phyloP scores from a whole-genome alignment of 2,113 vertebrate species.

The Nibea coibor region DNA sequence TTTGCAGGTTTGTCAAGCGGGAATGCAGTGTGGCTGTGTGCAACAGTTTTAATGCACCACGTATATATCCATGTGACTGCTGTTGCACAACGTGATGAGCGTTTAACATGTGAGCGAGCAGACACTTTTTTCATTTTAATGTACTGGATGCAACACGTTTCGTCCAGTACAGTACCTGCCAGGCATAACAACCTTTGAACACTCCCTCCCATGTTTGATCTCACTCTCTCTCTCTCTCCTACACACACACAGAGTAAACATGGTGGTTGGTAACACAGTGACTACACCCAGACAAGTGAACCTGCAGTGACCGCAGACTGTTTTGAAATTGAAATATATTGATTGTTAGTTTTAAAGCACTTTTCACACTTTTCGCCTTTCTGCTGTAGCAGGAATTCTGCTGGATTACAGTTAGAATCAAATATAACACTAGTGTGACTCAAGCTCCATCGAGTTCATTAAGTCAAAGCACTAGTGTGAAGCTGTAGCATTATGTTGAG shows the following conservation, averaged over 20 bases:
- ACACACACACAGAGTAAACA: constrained; percentile 16
- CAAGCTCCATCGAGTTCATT: background rate
- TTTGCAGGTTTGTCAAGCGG: background rate
- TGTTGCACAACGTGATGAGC: background rate
- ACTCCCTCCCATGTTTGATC: constrained; percentile 13
- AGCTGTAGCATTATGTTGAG: background rate
- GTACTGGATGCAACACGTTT: background rate
- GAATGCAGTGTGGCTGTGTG: background rate
- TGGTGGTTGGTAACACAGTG: background rate
- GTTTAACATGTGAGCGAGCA: background rate
- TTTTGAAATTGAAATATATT: background rate
- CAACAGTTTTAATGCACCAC: background rate
- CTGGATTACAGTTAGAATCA: background rate
- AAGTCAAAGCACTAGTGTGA: too few species aligned
- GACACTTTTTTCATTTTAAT: background rate
- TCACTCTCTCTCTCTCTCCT: background rate
- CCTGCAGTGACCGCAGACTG: background rate
- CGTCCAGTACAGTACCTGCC: background rate
- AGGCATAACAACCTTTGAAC: constrained; percentile 35
- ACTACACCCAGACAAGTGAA: constrained; percentile 9
- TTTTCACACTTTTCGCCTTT: background rate
- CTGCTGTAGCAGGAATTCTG: background rate
- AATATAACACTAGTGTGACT: background rate
- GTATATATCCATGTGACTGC: background rate
- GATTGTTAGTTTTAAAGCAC: background rate